These are phyloP conservation scores for Sminthurinus aureus DNA, from an alignment of 2,888 invertebrate genomes.

Conservation along the genomic window DNA sequence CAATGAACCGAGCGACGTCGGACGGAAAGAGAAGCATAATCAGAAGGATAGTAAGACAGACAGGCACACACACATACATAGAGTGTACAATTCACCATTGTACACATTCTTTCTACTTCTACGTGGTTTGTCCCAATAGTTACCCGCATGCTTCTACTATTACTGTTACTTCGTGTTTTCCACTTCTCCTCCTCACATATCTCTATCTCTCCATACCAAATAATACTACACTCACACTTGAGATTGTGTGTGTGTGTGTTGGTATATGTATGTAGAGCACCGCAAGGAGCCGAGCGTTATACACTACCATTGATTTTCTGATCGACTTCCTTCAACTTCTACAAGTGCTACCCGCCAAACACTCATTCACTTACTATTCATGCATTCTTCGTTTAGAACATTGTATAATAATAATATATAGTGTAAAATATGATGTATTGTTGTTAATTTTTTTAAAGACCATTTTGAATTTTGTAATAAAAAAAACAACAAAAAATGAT, in stretches of 20 bases:
- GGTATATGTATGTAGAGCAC: conserved; percentile 19
- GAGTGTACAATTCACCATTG: too few species aligned
- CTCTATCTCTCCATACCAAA: not conserved
- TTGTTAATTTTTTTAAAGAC: not conserved
- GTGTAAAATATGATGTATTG: not conserved
- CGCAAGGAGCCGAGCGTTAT: conserved; percentile 24
- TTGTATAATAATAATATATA: not conserved
- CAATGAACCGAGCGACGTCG: conserved; percentile 23
- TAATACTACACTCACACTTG: not conserved
- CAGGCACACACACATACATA: not conserved
- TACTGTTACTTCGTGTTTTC: too few species aligned
- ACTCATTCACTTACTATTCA: not conserved
- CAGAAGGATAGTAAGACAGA: not conserved
- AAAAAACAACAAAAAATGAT: too few species aligned
- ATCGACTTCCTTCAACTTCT: conserved; percentile 37
- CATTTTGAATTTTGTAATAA: too few species aligned
- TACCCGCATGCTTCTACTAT: conserved; percentile 32
- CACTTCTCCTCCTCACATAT: too few species aligned
- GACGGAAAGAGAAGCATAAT: conserved; percentile 15
- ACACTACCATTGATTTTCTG: conserved; percentile 45
- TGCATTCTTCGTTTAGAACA: too few species aligned
- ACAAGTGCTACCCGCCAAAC: conserved; percentile 8
- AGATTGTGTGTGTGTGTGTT: not conserved
- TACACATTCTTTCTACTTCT: not conserved
- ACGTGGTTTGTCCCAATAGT: conserved; percentile 13